Conservation (phyloP, 2,888 invertebrate genomes). For the Lamellibrachia satsuma region DNA sequence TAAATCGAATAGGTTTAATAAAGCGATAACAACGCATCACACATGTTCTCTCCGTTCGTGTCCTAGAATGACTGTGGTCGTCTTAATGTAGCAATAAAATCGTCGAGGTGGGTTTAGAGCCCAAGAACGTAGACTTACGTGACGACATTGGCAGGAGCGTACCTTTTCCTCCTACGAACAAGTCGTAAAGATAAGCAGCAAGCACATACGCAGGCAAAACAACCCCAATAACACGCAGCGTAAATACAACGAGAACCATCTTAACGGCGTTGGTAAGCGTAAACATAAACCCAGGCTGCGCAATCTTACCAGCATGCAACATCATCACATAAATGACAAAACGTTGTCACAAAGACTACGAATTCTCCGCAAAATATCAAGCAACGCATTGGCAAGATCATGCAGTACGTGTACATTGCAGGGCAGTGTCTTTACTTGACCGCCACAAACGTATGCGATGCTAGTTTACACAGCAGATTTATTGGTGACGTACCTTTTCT, state of each 20-base stretch:
- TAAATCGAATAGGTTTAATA: no score
- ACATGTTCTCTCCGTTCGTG: background rate
- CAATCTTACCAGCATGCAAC: background rate
- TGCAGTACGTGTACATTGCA: background rate
- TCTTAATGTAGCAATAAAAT: background rate
- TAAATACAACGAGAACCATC: background rate
- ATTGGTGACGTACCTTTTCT: conserved; percentile 5
- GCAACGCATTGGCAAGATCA: background rate
- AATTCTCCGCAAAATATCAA: no score
- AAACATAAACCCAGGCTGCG: background rate
- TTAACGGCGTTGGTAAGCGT: background rate
- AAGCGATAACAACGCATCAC: no score
- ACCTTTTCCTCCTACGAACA: background rate
- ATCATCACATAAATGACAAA: no score
- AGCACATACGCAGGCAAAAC: background rate
- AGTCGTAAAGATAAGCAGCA: background rate
- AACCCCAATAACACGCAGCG: background rate
- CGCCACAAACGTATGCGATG: background rate
- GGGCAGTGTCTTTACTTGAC: background rate
- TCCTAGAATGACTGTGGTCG: background rate
- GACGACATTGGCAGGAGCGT: background rate
- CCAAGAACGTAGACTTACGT: background rate
- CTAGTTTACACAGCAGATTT: background rate
- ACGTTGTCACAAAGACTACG: no score
- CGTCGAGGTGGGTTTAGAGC: background rate